Percentiles rank a stretch among this genome's conserved stretches.
These are phyloP conservation scores for Corythornis cristatus DNA, from an alignment of 2,113 vertebrate genomes.

Conservation along the genomic window DNA sequence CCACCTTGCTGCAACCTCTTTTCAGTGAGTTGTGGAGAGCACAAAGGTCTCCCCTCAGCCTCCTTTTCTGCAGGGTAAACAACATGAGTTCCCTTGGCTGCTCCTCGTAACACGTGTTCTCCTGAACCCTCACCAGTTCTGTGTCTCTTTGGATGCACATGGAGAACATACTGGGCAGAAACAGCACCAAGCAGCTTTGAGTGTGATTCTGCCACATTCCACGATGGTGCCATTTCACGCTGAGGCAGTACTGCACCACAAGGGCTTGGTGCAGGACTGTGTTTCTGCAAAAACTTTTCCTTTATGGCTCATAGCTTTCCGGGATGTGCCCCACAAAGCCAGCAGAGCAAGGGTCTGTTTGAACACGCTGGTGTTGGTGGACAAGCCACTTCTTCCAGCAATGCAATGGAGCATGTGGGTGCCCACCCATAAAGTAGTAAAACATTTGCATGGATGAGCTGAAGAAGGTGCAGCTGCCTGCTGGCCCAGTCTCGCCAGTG, in stretches of 20 bases:
- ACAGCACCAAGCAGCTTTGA: not conserved
- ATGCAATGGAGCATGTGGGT: fast-evolving
- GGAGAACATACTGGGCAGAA: not conserved
- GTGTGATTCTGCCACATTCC: not conserved
- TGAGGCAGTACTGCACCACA: fast-evolving
- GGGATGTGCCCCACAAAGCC: not conserved
- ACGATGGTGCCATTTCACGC: not conserved
- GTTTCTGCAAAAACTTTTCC: not conserved
- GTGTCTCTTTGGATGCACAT: not conserved
- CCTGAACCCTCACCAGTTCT: not conserved
- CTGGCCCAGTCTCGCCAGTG: not conserved
- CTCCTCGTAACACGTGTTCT: fast-evolving
- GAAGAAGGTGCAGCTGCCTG: fast-evolving
- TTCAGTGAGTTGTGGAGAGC: not conserved
- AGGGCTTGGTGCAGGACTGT: fast-evolving
- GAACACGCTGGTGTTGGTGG: fast-evolving
- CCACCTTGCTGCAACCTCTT: not conserved
- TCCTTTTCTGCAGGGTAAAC: not conserved
- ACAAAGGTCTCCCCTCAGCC: not conserved
- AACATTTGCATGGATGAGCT: fast-evolving
- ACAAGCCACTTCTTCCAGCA: not conserved
- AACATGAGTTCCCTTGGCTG: not conserved
- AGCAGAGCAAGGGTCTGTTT: not conserved
- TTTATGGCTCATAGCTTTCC: fast-evolving
- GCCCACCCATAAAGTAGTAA: fast-evolving